These are phyloP conservation scores for Syrrhaptes paradoxus DNA, from an alignment of 2,113 vertebrate genomes.

Conservation along the genomic window DNA sequence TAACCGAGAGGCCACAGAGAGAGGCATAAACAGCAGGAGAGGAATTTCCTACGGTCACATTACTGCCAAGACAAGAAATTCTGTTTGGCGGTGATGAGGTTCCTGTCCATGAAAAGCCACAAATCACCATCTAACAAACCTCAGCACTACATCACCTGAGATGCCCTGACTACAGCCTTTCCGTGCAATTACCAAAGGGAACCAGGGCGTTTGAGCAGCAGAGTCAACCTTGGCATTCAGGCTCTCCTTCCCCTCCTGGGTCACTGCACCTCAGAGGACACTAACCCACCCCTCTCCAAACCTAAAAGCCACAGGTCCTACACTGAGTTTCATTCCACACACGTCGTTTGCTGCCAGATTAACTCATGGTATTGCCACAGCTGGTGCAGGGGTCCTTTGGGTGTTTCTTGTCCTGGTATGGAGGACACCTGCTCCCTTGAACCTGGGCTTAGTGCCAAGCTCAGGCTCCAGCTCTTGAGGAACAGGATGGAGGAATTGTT, in stretches of 20 bases:
- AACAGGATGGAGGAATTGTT: not conserved
- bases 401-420: not conserved
- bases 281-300: not conserved
- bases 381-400: rapidly evolving
- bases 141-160: not conserved
- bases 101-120: not conserved
- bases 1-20: not conserved
- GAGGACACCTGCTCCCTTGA: not conserved
- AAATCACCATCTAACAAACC: not conserved
- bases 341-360: not conserved
- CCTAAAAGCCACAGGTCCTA: not conserved
- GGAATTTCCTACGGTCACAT: not conserved
- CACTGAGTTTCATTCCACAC: not conserved
- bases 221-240: not conserved
- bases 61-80: not conserved
- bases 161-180: not conserved
- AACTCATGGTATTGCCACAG: not conserved
- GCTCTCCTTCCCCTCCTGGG: not conserved
- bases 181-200: not conserved
- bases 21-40: not conserved
- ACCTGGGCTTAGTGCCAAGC: not conserved
- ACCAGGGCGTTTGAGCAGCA: not conserved
- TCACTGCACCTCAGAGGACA: not conserved
- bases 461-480: not conserved
- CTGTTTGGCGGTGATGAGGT: not conserved